Conservation (phyloP, 2,797 vertebrate species). For the Todus mexicanus region DNA sequence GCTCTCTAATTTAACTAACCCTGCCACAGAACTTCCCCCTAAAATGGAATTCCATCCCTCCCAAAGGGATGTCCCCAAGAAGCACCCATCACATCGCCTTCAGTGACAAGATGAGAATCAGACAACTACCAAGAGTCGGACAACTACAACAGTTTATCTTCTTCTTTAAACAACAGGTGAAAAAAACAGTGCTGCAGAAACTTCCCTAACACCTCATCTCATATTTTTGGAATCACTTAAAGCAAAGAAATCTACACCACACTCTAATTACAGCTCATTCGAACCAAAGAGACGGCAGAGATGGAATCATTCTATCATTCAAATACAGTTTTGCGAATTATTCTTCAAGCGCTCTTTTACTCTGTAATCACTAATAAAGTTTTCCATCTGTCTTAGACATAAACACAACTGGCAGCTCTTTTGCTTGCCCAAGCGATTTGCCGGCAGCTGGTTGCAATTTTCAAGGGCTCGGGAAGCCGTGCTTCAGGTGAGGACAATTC, state of each 20-base stretch:
- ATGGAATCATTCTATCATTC: not conserved
- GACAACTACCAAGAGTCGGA: too few relatives aligned
- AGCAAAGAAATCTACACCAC: not conserved
- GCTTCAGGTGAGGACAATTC: not conserved
- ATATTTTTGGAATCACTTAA: too few relatives aligned
- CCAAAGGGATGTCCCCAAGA: not conserved
- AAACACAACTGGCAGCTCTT: not conserved
- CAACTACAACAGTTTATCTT: too few relatives aligned
- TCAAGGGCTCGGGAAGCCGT: not conserved
- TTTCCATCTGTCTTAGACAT: not conserved
- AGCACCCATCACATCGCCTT: not conserved
- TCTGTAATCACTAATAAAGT: not conserved
- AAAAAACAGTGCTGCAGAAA: too few relatives aligned
- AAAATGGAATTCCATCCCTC: not conserved
- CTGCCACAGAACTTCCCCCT: not conserved
- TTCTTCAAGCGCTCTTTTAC: not conserved
- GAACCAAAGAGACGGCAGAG: not conserved
- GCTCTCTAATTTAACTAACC: not conserved
- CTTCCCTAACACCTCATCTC: too few relatives aligned
- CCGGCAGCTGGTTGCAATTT: not conserved
- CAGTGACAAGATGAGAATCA: accelerated
- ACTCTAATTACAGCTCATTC: not conserved
- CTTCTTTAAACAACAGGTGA: not conserved
- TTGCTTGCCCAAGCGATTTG: not conserved
- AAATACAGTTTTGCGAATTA: not conserved